Evolutionary conservation across 2,888 invertebrate species (phyloP).

Genomic region (Campoplex capitator): DNA sequence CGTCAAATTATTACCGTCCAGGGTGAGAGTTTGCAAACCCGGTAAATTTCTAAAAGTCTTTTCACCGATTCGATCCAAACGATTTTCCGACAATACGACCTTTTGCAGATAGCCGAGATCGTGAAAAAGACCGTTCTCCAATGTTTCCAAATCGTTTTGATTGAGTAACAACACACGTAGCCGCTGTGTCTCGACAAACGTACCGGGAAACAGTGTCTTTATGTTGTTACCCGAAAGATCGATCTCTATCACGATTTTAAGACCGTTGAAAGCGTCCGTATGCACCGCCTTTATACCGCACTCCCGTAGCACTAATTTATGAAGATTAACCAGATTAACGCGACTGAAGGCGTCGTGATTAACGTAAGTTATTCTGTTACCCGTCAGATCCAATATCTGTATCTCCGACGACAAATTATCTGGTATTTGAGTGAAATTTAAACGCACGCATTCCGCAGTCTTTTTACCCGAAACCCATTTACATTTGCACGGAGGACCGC

Average conservation of each 20-base stretch:
- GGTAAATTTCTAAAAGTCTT: slow-evolving; percentile 90
- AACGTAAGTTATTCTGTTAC: slow-evolving; percentile 89
- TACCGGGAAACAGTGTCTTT: slow-evolving; percentile 88
- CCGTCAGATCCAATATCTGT: slow-evolving; percentile 88
- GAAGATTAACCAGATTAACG: slow-evolving; percentile 91
- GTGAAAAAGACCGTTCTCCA: slow-evolving; percentile 92
- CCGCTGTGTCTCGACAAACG: slow-evolving; percentile 90
- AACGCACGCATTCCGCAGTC: slow-evolving; percentile 91
- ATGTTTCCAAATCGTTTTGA: slow-evolving; percentile 90
- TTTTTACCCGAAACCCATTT: slow-evolving; percentile 94
- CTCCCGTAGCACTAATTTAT: slow-evolving; percentile 91
- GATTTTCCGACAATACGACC: slow-evolving; percentile 92
- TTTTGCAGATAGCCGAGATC: slow-evolving; percentile 91
- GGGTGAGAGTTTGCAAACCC: slow-evolving; percentile 88
- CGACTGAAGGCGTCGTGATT: slow-evolving; percentile 89
- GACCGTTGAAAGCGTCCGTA: slow-evolving; percentile 90
- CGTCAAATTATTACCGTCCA: slow-evolving; percentile 91
- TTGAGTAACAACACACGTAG: slow-evolving; percentile 91
- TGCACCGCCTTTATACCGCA: slow-evolving; percentile 91
- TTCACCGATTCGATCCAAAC: slow-evolving; percentile 89
- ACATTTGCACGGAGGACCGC: slow-evolving; percentile 91
- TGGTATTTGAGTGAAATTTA: slow-evolving; percentile 90
- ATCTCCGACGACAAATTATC: slow-evolving; percentile 89
- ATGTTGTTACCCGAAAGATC: slow-evolving; percentile 92
- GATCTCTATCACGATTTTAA: slow-evolving; percentile 92